phyloP scores from a whole-genome alignment of 1,140 invertebrate species.

The Drosophila funebris region DNA sequence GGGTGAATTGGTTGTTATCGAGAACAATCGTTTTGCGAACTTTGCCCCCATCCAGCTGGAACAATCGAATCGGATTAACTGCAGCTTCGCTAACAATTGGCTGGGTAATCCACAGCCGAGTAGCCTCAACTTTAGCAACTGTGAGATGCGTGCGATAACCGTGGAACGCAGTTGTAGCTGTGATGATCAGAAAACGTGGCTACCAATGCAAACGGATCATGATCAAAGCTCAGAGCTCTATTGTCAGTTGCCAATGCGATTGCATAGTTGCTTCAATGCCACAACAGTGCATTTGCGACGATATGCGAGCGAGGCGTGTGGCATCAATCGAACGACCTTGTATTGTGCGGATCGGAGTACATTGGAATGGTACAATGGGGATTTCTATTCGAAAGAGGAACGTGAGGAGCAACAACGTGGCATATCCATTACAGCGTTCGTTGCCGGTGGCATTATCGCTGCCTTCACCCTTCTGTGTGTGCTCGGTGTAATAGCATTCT shows the following conservation, averaged over 20 bases:
- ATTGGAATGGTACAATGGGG: slow-evolving; percentile 27
- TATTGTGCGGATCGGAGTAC: slow-evolving; percentile 49
- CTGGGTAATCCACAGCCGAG: slow-evolving; percentile 46
- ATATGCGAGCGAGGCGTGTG: slow-evolving; percentile 70
- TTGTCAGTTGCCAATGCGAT: slow-evolving; percentile 40
- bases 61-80: slow-evolving; percentile 32
- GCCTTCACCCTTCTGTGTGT: background rate
- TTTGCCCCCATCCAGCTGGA: slow-evolving; percentile 60
- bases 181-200: slow-evolving; percentile 29
- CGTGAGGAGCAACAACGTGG: slow-evolving; percentile 5
- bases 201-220: slow-evolving; percentile 46
- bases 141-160: slow-evolving; percentile 45
- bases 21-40: slow-evolving; percentile 62
- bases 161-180: slow-evolving; percentile 62
- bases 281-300: slow-evolving; percentile 47
- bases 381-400: slow-evolving; percentile 50
- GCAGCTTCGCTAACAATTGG: slow-evolving; percentile 68
- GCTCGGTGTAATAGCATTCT: background rate
- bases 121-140: slow-evolving; percentile 69
- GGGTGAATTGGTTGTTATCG: slow-evolving; percentile 50
- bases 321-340: slow-evolving; percentile 31
- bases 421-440: background rate
- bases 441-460: background rate
- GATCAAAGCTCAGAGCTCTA: slow-evolving; percentile 71
- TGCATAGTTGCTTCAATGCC: slow-evolving; percentile 67